Percentiles rank a stretch among this genome's conserved stretches.
phyloP scores from a whole-genome alignment of 2,888 invertebrate genomes.

The Eurytoma californica region DNA sequence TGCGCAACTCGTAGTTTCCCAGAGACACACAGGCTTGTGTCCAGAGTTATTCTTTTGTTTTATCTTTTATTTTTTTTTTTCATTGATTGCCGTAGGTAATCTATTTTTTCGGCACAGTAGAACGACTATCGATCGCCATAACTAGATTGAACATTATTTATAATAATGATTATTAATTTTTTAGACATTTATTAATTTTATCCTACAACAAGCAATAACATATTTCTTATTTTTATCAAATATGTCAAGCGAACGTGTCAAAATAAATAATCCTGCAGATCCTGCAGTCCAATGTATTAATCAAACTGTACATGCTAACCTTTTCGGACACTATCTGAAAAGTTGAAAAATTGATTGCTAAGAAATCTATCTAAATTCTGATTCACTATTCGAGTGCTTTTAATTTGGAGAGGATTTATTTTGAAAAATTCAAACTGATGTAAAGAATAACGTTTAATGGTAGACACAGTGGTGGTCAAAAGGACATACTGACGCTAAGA shows the following conservation, averaged over 20 bases:
- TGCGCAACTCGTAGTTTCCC: conserved; percentile 59
- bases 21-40: conserved; percentile 46
- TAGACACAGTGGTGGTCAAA: conserved; percentile 56
- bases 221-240: conserved; percentile 2
- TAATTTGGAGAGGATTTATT: neutral
- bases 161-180: conserved; percentile 31
- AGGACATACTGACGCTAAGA: neutral
- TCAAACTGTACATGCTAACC: conserved; percentile 46
- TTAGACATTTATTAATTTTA: conserved; percentile 9
- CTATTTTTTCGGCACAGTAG: neutral
- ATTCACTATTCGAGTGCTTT: conserved; percentile 5
- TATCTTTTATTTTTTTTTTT: neutral
- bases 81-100: neutral
- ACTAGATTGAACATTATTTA: neutral
- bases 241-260: neutral
- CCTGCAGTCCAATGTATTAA: conserved; percentile 3
- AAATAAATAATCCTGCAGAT: conserved; percentile 37
- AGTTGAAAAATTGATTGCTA: neutral
- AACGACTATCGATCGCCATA: neutral
- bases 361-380: neutral
- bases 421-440: neutral
- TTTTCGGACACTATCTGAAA: conserved; percentile 20
- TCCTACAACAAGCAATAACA: neutral
- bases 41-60: conserved; percentile 8
- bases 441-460: conserved; percentile 32